These are phyloP conservation scores for Pipa parva DNA, from an alignment of 2,113 vertebrate genomes.

Conservation along the genomic window DNA sequence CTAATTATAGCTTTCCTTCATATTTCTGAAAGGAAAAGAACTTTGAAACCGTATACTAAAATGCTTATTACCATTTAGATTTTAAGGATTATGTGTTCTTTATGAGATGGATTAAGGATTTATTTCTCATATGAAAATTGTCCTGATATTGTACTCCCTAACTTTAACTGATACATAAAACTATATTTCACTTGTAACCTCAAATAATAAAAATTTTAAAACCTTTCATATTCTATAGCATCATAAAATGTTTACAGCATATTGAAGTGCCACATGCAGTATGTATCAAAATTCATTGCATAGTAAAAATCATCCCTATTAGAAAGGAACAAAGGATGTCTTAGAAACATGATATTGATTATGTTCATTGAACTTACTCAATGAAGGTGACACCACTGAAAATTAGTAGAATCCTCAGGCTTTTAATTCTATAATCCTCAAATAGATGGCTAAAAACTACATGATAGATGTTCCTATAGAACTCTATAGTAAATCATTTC, in stretches of 20 bases:
- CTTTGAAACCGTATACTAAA: constrained; percentile 7
- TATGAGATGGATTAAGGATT: constrained; percentile 27
- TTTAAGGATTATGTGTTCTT: background rate
- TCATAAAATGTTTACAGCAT: too few species aligned
- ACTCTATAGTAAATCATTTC: too few species aligned
- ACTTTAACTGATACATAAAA: background rate
- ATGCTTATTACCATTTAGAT: constrained; percentile 29
- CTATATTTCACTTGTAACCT: background rate
- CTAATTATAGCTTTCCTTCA: constrained; percentile 40
- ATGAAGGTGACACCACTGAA: constrained; percentile 31
- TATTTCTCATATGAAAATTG: constrained; percentile 19
- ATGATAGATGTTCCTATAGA: too few species aligned
- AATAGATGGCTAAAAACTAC: background rate
- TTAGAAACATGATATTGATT: constrained; percentile 8
- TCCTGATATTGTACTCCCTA: background rate
- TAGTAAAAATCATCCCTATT: too few species aligned
- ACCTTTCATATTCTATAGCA: too few species aligned
- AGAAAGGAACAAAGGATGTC: background rate
- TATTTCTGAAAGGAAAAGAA: constrained; percentile 22
- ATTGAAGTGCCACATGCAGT: too few species aligned
- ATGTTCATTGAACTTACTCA: background rate
- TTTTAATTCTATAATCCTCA: background rate
- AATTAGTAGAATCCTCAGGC: constrained; percentile 10
- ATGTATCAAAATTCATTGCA: too few species aligned
- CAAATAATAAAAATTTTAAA: too few species aligned